These are phyloP conservation scores for Nylanderia fulva DNA, from an alignment of 1,140 invertebrate genomes.

Conservation along the genomic window DNA sequence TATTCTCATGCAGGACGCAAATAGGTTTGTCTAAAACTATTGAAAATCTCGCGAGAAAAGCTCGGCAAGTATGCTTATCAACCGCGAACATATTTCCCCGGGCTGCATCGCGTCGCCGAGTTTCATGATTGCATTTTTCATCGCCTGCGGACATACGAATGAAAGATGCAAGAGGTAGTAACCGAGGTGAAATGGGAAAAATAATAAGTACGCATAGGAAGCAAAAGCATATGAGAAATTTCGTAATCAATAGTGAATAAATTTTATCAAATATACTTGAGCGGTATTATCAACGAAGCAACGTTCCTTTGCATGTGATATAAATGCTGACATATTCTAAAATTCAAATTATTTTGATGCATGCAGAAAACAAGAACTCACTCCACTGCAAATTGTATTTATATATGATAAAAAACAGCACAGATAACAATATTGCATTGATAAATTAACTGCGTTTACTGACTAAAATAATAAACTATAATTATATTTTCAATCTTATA, in stretches of 20 bases:
- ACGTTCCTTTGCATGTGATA: background rate
- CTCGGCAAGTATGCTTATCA: constrained; percentile 23
- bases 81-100: constrained; percentile 32
- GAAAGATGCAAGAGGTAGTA: constrained; percentile 38
- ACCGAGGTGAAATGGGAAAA: constrained; percentile 23
- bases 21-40: constrained; percentile 39
- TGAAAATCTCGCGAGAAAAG: constrained; percentile 43
- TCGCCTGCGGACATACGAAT: background rate
- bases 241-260: background rate
- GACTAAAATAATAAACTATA: no score
- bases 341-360: constrained; percentile 7
- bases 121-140: constrained; percentile 56
- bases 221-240: background rate
- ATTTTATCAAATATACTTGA: background rate
- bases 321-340: background rate
- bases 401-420: no score
- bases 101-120: background rate
- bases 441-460: no score
- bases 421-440: no score
- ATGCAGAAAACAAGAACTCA: background rate
- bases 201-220: constrained; percentile 34
- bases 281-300: background rate
- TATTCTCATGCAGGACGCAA: background rate
- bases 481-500: no score
- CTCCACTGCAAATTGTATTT: no score